A percentile compares a stretch with the other conserved stretches of the same genome.
These are phyloP conservation scores for Ginglymostoma cirratum DNA, from an alignment of 2,113 vertebrate species.

Conservation along the genomic window DNA sequence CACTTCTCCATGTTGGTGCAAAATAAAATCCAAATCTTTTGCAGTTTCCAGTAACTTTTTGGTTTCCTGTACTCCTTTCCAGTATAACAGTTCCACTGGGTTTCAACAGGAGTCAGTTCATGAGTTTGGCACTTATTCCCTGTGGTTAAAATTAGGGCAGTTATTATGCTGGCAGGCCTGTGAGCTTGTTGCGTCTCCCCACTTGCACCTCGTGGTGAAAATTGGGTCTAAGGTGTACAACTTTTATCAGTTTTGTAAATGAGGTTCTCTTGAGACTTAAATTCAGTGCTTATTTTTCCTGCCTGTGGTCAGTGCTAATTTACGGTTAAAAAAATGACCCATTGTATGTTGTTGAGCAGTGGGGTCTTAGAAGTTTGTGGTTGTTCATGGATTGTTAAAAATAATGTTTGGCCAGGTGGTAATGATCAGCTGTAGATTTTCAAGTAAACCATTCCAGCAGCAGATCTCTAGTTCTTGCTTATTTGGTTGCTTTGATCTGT, in stretches of 20 bases:
- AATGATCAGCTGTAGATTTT: background rate
- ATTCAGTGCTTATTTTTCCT: background rate
- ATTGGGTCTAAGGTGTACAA: background rate
- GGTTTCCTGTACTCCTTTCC: background rate
- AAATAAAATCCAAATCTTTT: background rate
- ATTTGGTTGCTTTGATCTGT: background rate
- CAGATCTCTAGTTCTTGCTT: background rate
- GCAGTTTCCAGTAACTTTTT: background rate
- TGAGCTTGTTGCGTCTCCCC: background rate
- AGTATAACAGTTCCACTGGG: background rate
- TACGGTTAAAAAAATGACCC: background rate
- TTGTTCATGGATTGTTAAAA: background rate
- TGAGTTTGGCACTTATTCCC: background rate
- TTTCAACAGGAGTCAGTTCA: background rate
- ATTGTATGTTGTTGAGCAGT: background rate
- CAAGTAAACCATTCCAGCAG: background rate
- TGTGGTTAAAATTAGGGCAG: background rate
- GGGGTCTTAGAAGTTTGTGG: background rate
- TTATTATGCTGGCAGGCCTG: background rate
- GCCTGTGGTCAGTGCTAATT: background rate
- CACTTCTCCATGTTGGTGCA: background rate
- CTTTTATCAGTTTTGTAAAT: background rate
- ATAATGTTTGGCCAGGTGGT: background rate
- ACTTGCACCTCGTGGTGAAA: background rate
- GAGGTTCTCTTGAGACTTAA: background rate